Evolutionary conservation across 2,888 invertebrate species (phyloP), one percentile per base, ranked within the genome.

Genomic region (Plutella xylostella): DNA sequence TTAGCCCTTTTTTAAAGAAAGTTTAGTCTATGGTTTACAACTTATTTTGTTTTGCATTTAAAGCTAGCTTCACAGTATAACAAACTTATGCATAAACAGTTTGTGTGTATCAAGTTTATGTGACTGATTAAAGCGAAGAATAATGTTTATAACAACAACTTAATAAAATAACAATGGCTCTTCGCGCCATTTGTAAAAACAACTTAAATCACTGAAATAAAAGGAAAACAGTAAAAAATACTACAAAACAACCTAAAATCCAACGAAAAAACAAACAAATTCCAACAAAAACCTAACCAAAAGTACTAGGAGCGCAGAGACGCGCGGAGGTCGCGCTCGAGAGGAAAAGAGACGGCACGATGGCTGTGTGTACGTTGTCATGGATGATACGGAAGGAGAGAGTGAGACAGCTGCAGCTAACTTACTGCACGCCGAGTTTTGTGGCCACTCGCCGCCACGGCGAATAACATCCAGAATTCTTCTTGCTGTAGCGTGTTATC

Each of bases 381-480:
- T 43, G 22, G 34, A 43, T 34, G 34, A 35, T 42, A 30, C 19
- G 19, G 44, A 44, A 20, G 18, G 47, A 65, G 60, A 64, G 47
- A 48, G 25, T 42, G 47, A 47, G 44, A 44, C 48, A 63, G 37
- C 38, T 19, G 37, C 38, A 20, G 28, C 15, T 18, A 43, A 94
- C 94, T 93, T 93, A 94, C 94, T 94, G 93, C 86, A 95, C 94
- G 90, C 94, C 94, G 76, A 94, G 92, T 86, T 94, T 94, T 85
- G 92, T 93, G 80, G 94, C 94, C 82, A 94, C 94, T 85, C 94
- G 91, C 72, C 93, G 92, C 94, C 94, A 95, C 86, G 94, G 94
- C 76, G 92, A 92, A 88, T 92, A 92, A 89, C 92, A 91, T 76
- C 89, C 88, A 67, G 86, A 74, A 85, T 88, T 84, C 83, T 86